Percentiles rank a stretch among this genome's conserved stretches.
phyloP scores from a whole-genome alignment of 2,888 invertebrate genomes.

The Leptinotarsa haldemani region DNA sequence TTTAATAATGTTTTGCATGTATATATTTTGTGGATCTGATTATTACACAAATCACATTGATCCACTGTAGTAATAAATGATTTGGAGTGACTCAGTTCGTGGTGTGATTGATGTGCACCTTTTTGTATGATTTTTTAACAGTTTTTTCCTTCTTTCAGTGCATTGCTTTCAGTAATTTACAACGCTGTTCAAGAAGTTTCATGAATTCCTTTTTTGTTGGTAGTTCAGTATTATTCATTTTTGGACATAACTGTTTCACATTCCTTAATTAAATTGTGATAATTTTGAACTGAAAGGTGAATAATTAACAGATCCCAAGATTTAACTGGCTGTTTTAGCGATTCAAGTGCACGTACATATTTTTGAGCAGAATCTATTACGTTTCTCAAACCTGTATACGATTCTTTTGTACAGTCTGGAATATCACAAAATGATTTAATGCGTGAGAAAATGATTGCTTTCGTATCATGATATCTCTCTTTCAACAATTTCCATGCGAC shows the following conservation, averaged over 20 bases:
- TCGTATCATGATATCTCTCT: too few species aligned
- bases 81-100: not conserved
- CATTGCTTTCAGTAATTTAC: not conserved
- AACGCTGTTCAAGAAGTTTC: slow-evolving; percentile 6
- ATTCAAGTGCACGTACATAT: not conserved
- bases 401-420: not conserved
- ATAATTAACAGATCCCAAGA: not conserved
- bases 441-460: too few species aligned
- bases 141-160: not conserved
- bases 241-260: not conserved
- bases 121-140: not conserved
- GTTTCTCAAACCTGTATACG: not conserved
- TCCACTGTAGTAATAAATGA: slow-evolving; percentile 7
- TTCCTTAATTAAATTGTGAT: not conserved
- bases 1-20: not conserved
- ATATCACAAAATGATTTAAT: not conserved
- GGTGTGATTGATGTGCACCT: not conserved
- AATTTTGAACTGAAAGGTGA: not conserved
- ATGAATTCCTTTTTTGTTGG: slow-evolving; percentile 1
- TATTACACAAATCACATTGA: slow-evolving; percentile 1
- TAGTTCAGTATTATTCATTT: not conserved
- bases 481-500: too few species aligned
- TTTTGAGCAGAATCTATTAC: not conserved
- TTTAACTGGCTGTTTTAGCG: not conserved
- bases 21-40: not conserved